phyloP scores from a whole-genome alignment of 2,113 vertebrate genomes.

The Lota lota region DNA sequence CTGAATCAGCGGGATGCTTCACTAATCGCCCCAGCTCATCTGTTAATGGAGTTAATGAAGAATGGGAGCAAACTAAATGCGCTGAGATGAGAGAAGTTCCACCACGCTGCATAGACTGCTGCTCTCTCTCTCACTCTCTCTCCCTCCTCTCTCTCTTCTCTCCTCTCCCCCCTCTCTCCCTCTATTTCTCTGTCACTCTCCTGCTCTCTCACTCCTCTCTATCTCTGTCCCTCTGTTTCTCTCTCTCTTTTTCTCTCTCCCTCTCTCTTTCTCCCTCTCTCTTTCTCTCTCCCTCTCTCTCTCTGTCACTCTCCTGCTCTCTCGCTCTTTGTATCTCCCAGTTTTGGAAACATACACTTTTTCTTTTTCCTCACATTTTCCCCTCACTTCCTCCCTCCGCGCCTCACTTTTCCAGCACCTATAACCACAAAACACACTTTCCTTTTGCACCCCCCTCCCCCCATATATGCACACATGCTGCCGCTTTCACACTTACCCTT shows the following conservation, averaged over 20 bases:
- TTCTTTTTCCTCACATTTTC: constrained; percentile 34
- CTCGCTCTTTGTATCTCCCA: too few species aligned
- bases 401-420: constrained; percentile 48
- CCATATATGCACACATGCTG: constrained; percentile 47
- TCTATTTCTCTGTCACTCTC: too few species aligned
- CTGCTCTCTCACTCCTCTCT: not conserved
- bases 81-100: constrained; percentile 83
- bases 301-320: too few species aligned
- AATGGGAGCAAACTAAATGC: constrained; percentile 79
- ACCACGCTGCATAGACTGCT: constrained; percentile 75
- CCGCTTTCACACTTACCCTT: constrained; percentile 50
- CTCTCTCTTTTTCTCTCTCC: not conserved
- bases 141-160: constrained; percentile 16
- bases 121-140: constrained; percentile 47
- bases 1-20: constrained; percentile 80
- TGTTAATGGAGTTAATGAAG: constrained; percentile 87
- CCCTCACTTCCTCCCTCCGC: constrained; percentile 19
- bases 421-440: constrained; percentile 58
- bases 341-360: constrained; percentile 21
- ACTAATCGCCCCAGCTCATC: constrained; percentile 81
- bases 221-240: too few species aligned
- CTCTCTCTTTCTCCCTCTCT: constrained; percentile 4
- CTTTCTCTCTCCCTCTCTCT: not conserved
- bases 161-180: not conserved
- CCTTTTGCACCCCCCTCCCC: constrained; percentile 45